These are phyloP conservation scores for Corvus cornix DNA, from an alignment of 2,113 vertebrate genomes.

Conservation along the genomic window DNA sequence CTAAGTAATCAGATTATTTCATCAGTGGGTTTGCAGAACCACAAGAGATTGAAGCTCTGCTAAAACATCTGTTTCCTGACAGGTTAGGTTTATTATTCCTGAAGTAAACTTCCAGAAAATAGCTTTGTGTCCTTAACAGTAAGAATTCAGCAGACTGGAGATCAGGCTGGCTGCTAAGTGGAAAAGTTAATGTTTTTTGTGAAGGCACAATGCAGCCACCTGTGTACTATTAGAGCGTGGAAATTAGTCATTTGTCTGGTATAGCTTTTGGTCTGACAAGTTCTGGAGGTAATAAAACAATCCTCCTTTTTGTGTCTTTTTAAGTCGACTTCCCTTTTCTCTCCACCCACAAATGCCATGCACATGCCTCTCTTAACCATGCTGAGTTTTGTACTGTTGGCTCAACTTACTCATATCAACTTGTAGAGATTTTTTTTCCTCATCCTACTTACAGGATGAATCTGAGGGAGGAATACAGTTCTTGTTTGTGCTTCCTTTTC, in stretches of 20 bases:
- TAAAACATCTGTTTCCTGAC: slow-evolving; percentile 16
- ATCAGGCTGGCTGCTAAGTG: background rate
- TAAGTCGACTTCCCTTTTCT: background rate
- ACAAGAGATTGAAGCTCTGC: background rate
- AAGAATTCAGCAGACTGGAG: background rate
- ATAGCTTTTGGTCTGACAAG: slow-evolving; percentile 43
- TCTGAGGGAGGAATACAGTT: background rate
- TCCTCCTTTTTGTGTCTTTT: slow-evolving; percentile 42
- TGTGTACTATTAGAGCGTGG: slow-evolving; percentile 38
- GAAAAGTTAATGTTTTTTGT: background rate
- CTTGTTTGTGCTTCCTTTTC: background rate
- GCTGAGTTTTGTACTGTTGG: background rate
- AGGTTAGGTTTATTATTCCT: background rate
- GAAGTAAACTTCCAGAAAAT: slow-evolving; percentile 7
- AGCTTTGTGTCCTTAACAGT: background rate
- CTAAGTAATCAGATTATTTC: background rate
- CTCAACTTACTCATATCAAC: background rate
- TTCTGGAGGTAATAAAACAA: slow-evolving; percentile 45
- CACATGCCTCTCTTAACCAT: background rate
- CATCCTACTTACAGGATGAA: background rate
- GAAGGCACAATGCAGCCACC: background rate
- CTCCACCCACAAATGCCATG: slow-evolving; percentile 2
- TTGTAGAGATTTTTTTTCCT: background rate
- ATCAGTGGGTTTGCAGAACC: background rate
- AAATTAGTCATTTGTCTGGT: slow-evolving; percentile 62